These are phyloP conservation scores for Hydroisotoma schaefferi DNA, from an alignment of 2,888 invertebrate species.

Conservation along the genomic window DNA sequence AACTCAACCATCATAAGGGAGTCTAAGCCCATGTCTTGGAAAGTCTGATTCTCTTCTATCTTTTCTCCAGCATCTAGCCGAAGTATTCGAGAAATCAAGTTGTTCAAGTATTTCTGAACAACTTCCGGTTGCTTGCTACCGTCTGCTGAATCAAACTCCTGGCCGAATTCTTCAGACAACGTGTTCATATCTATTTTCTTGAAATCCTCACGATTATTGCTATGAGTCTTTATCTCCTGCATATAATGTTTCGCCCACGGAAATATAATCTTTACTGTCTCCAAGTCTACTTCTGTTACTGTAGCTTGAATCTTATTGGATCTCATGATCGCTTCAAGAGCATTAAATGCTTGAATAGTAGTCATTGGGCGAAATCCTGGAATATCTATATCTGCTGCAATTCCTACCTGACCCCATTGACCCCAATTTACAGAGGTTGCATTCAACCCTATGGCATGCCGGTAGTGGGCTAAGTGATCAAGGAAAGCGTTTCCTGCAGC, in stretches of 20 bases:
- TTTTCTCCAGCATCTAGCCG: slow-evolving; percentile 16
- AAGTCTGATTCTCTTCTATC: not conserved
- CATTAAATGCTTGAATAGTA: not conserved
- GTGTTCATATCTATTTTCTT: not conserved
- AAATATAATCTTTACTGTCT: not conserved
- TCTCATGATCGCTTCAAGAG: not conserved
- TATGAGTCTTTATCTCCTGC: not conserved
- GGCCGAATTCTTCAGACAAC: not conserved
- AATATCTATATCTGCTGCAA: slow-evolving; percentile 18
- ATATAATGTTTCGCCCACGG: not conserved
- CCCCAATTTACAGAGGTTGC: slow-evolving; percentile 22
- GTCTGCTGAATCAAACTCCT: not conserved
- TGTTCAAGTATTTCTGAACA: not conserved
- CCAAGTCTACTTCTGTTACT: not conserved
- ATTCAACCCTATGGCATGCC: slow-evolving; percentile 12
- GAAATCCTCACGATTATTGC: not conserved
- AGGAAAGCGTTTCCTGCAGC: slow-evolving; percentile 15
- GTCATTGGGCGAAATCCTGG: not conserved
- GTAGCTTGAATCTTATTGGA: not conserved
- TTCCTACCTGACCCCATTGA: slow-evolving; percentile 25
- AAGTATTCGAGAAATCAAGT: not conserved
- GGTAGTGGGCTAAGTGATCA: slow-evolving; percentile 14
- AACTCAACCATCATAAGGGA: slow-evolving; percentile 32
- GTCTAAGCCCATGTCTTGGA: slow-evolving; percentile 30
- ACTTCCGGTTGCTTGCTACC: not conserved